phyloP scores from a whole-genome alignment of 2,113 vertebrate species.

The Rattus rattus region DNA sequence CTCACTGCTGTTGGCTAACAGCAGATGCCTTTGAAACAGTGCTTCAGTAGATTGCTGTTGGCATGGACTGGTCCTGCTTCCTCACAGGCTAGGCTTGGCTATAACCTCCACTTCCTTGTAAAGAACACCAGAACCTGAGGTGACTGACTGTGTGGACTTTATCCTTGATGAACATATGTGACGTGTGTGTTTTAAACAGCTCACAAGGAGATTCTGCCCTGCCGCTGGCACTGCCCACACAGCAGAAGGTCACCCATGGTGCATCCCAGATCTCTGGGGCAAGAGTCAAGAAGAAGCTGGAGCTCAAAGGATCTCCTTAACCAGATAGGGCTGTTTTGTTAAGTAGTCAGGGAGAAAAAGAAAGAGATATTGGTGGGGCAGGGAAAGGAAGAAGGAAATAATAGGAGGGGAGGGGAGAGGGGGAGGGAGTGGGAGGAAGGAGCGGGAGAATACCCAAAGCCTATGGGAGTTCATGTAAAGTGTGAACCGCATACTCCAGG shows the following conservation, averaged over 20 bases:
- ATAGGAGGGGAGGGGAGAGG: background rate
- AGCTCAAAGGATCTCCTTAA: background rate
- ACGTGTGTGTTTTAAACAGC: background rate
- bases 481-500: background rate
- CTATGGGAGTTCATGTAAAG: background rate
- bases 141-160: background rate
- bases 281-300: slow-evolving; percentile 30
- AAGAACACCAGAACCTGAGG: background rate
- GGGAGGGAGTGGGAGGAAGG: accelerated
- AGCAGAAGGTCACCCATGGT: background rate
- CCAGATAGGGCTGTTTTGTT: background rate
- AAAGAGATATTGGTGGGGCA: background rate
- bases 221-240: background rate
- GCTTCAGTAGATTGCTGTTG: background rate
- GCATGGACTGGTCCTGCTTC: background rate
- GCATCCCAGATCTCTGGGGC: background rate
- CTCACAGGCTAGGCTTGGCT: background rate
- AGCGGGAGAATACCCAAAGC: background rate
- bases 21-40: background rate
- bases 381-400: background rate
- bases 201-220: background rate
- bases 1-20: background rate
- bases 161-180: background rate
- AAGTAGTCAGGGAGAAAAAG: background rate
- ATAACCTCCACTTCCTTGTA: background rate